Percentiles rank a stretch among this genome's conserved stretches.
Conservation (phyloP, 2,113 vertebrate species). For the Trachemys scripta region DNA sequence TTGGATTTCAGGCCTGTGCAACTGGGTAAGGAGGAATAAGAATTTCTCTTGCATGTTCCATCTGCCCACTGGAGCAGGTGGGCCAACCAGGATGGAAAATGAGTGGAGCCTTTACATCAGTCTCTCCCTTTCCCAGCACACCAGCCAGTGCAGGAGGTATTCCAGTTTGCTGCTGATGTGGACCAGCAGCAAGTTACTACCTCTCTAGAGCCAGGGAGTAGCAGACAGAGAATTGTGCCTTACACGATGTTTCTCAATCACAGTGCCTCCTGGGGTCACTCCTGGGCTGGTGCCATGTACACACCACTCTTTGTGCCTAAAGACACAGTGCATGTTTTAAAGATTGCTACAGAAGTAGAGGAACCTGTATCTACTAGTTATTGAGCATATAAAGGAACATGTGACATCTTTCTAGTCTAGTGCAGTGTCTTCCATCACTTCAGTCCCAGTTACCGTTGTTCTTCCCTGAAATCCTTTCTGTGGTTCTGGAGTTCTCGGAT, state of each 20-base stretch:
- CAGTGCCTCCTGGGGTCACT: not conserved
- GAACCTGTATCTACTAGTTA: not conserved
- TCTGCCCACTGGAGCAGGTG: no score
- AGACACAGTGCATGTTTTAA: not conserved
- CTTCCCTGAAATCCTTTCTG: not conserved
- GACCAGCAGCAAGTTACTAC: not conserved
- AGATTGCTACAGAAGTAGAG: not conserved
- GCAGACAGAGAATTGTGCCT: not conserved
- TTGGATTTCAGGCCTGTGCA: not conserved
- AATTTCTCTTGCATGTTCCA: not conserved
- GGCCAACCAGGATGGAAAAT: not conserved
- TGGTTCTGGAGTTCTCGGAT: not conserved
- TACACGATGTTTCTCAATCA: not conserved
- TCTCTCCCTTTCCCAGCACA: not conserved
- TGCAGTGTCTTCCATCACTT: not conserved
- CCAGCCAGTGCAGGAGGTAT: not conserved
- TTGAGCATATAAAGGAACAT: not conserved
- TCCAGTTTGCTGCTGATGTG: not conserved
- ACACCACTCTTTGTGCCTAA: not conserved
- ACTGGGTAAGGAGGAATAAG: not conserved
- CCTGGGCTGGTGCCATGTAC: not conserved
- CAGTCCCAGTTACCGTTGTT: not conserved
- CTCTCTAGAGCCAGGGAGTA: not conserved
- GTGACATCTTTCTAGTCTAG: not conserved
- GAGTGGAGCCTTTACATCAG: not conserved